Evolutionary conservation across 2,888 invertebrate species (phyloP).

Genomic region (Trissolcus brochymenae): DNA sequence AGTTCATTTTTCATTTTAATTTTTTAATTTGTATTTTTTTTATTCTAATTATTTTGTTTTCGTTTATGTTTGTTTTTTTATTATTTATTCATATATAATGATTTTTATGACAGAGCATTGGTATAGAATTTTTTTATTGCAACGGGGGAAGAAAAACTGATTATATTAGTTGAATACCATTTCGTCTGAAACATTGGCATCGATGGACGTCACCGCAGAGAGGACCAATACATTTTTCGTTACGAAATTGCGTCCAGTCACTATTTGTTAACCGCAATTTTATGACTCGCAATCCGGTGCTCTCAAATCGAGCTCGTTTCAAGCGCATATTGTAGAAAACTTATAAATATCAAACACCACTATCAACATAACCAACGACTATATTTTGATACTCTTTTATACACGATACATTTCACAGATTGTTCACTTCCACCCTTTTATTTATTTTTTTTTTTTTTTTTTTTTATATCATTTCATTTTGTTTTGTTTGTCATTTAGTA

Average conservation of each 20-base stretch:
- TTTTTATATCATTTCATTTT: too few species aligned
- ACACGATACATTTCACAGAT: constrained; percentile 44
- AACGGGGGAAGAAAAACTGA: constrained; percentile 34
- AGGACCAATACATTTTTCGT: constrained; percentile 45
- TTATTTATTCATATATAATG: too few species aligned
- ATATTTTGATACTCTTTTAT: constrained; percentile 40
- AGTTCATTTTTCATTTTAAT: too few species aligned
- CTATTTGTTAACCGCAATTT: constrained; percentile 55
- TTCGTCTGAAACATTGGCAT: constrained; percentile 50
- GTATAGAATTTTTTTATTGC: too few species aligned
- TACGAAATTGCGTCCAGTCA: constrained; percentile 51
- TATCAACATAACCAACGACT: constrained; percentile 42
- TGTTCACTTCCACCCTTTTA: constrained; percentile 27
- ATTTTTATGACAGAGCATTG: too few species aligned
- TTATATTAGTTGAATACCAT: constrained; percentile 50
- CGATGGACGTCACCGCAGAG: constrained; percentile 45
- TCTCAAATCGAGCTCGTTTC: constrained; percentile 42
- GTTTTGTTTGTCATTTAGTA: too few species aligned
- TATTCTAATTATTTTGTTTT: too few species aligned
- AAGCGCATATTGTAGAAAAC: constrained; percentile 27
- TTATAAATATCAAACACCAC: constrained; percentile 35
- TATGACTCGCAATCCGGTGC: constrained; percentile 51
- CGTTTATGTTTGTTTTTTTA: too few species aligned
- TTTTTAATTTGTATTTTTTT: too few species aligned
- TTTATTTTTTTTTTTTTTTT: constrained; percentile 26